These are phyloP conservation scores for Teinopalpus imperialis DNA, from an alignment of 2,888 invertebrate genomes.

Conservation along the genomic window DNA sequence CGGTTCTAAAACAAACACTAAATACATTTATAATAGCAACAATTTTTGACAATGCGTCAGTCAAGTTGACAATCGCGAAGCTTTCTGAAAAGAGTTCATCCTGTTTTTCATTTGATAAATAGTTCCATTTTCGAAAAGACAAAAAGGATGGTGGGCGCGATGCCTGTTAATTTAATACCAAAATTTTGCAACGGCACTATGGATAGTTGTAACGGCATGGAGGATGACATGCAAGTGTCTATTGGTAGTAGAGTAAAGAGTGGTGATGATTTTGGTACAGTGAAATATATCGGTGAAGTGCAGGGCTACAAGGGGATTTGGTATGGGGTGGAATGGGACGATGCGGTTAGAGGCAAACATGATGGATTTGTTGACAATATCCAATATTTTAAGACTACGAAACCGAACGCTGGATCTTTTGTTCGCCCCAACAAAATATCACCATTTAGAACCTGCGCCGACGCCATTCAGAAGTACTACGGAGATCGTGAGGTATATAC, in stretches of 20 bases:
- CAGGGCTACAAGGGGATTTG: constrained; percentile 88
- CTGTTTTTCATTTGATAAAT: constrained; percentile 72
- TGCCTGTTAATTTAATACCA: constrained; percentile 79
- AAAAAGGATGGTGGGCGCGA: constrained; percentile 79
- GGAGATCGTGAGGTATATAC: constrained; percentile 69
- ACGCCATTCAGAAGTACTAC: constrained; percentile 84
- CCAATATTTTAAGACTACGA: constrained; percentile 89
- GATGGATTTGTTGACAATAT: constrained; percentile 92
- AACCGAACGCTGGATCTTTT: constrained; percentile 94
- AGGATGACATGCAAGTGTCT: constrained; percentile 72
- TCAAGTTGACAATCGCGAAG: constrained; percentile 44
- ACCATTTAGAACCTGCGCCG: constrained; percentile 86
- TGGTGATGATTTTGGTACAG: constrained; percentile 72
- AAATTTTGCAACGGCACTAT: constrained; percentile 78
- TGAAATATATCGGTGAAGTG: constrained; percentile 89
- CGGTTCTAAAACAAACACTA: too few species aligned
- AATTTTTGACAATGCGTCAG: constrained; percentile 24
- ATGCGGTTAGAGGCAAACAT: constrained; percentile 93
- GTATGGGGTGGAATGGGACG: constrained; percentile 99
- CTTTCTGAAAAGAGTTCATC: constrained; percentile 54
- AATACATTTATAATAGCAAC: background rate
- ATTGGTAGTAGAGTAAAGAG: constrained; percentile 70
- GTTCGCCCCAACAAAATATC: constrained; percentile 91
- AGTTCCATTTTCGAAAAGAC: constrained; percentile 72
- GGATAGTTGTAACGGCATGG: constrained; percentile 75